These are phyloP conservation scores for Tenthredo mesomela DNA, from an alignment of 2,888 invertebrate genomes.

Conservation along the genomic window DNA sequence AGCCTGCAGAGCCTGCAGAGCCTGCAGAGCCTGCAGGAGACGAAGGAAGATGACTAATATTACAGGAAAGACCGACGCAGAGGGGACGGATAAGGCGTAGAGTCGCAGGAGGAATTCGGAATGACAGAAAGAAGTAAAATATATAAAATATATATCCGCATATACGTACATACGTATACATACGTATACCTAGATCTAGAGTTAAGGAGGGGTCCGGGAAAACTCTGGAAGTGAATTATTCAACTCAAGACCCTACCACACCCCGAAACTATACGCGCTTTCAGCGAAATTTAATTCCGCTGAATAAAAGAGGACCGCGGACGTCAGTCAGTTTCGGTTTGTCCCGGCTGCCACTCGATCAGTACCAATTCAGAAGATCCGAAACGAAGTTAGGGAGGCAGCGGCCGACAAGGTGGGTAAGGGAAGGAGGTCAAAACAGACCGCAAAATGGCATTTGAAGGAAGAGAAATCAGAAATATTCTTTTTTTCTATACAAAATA, in stretches of 20 bases:
- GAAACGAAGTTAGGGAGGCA: constrained; percentile 15
- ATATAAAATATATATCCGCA: constrained; percentile 18
- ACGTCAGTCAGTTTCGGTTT: constrained; percentile 39
- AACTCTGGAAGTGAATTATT: constrained; percentile 69
- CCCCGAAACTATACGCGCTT: constrained; percentile 6
- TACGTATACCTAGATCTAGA: neutral
- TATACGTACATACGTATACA: neutral
- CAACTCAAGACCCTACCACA: constrained; percentile 63
- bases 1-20: no score
- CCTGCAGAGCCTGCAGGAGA: neutral
- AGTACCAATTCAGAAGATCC: constrained; percentile 26
- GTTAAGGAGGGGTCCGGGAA: constrained; percentile 31
- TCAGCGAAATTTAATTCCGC: constrained; percentile 40
- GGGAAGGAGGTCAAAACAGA: constrained; percentile 10
- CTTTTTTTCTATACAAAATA: neutral
- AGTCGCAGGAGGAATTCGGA: constrained; percentile 7
- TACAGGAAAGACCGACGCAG: neutral
- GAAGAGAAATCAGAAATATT: neutral
- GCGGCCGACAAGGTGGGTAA: neutral
- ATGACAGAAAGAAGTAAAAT: constrained; percentile 34
- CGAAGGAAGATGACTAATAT: neutral
- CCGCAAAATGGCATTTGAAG: neutral
- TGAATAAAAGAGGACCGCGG: constrained; percentile 20
- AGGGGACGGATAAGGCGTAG: constrained; percentile 19
- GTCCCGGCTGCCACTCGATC: constrained; percentile 26